These are phyloP conservation scores for Drosophila parabipectinata DNA, from an alignment of 1,140 invertebrate genomes.

Conservation along the genomic window DNA sequence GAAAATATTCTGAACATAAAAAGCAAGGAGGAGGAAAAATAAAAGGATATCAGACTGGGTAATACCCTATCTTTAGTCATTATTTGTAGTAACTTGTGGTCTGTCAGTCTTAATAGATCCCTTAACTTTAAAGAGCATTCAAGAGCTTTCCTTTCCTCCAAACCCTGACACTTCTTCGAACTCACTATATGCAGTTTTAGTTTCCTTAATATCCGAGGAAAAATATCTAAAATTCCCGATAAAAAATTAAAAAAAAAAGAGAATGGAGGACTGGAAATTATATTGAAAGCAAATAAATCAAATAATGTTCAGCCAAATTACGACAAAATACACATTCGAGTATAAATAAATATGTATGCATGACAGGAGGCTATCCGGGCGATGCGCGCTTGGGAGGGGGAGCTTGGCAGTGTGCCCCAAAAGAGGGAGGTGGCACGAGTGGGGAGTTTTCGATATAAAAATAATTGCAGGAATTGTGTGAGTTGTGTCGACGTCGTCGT, in stretches of 20 bases:
- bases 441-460: conserved; percentile 76
- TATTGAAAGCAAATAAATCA: conserved; percentile 79
- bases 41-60: not conserved
- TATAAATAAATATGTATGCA: conserved; percentile 70
- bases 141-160: not conserved
- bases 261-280: conserved; percentile 57
- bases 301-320: conserved; percentile 78
- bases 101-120: not conserved
- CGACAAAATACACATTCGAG: conserved; percentile 68
- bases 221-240: conserved; percentile 56
- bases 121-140: not conserved
- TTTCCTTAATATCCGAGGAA: conserved; percentile 46
- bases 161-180: conserved; percentile 46
- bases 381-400: conserved; percentile 8
- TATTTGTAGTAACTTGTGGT: not conserved
- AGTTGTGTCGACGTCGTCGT: conserved; percentile 47
- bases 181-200: conserved; percentile 32
- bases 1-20: conserved; percentile 49
- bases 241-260: conserved; percentile 44
- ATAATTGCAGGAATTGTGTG: conserved; percentile 81
- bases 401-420: not conserved
- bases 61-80: conserved; percentile 11
- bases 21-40: not conserved
- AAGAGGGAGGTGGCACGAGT: conserved; percentile 28
- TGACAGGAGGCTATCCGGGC: conserved; percentile 50